Base-by-base conservation (phyloP, 2,797 vertebrate genomes). In the Hirundo rustica region DNA sequence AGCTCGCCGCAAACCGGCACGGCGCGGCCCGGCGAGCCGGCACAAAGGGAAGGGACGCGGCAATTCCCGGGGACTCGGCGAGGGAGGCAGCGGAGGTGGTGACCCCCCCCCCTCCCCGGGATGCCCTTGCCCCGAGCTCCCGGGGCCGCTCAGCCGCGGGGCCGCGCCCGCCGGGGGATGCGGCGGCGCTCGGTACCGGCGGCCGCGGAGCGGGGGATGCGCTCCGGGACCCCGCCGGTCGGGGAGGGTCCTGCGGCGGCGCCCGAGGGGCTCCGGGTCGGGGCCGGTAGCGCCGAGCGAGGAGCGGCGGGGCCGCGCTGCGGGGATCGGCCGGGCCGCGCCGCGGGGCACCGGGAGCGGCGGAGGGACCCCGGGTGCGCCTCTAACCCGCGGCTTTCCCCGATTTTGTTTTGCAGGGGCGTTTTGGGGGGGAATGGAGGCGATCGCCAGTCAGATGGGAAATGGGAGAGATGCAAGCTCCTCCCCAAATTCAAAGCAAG, bases 361-460 rank as follows among this genome's bases (percentile, higher is more conserved):
- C 95, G 17, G 72, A 79, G 5, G 92, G 83, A 18, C 81, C 94
- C 9, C 95, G 92, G 36, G 78, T 88, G 58, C 47, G 74, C 51
- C 62, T 79, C 97, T 91, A 61, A 88, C 62, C 75, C 5, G 38
- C 50, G n/a, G 47, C 76, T 68, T 22, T 47, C 45, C 78, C 89
- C 65, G 86, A 75, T 91, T 87, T 76, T 67, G 71, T 82, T 91
- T 93, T 74, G 76, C 95, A 96, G 96, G 96, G 72, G 89, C 88
- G 91, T 77, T 88, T 85, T 85, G 93, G 60, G 62, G 77, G 98
- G 98, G 98, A 97, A 99, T 99, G 99, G 99, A 99, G 98, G 98
- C 98, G 96, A 98, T 99, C 97, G 97, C 98, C 97, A 98, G 98
- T 95, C 99, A 99, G 97, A 98, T 98, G 97, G 98, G 98, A 97